These are phyloP conservation scores for Clistopyga incitator DNA, from an alignment of 2,888 invertebrate genomes.

Conservation along the genomic window DNA sequence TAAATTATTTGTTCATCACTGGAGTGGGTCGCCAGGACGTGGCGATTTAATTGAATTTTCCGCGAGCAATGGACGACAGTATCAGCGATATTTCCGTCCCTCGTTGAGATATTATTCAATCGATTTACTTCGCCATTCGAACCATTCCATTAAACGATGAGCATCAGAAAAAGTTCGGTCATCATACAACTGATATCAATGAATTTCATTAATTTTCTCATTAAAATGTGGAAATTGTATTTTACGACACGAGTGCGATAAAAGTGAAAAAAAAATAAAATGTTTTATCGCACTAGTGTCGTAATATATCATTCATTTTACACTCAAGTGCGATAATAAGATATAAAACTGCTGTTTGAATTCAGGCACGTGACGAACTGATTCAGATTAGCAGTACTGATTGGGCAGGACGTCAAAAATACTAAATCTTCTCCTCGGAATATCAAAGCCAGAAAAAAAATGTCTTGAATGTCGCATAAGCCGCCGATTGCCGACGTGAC, in stretches of 20 bases:
- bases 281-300: no score
- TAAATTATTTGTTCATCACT: constrained; percentile 61
- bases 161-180: no score
- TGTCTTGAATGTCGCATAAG: constrained; percentile 71
- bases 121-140: no score
- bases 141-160: no score
- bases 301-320: no score
- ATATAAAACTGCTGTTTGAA: no score
- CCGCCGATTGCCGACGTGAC: constrained; percentile 57
- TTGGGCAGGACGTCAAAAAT: background rate
- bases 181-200: no score
- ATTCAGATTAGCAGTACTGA: no score
- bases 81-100: background rate
- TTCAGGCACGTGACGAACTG: no score
- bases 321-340: no score
- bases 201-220: no score
- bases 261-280: no score
- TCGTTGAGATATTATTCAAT: constrained; percentile 41
- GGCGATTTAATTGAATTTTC: constrained; percentile 55
- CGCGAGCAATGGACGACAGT: constrained; percentile 28
- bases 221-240: background rate
- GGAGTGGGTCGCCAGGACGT: constrained; percentile 2
- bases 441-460: background rate
- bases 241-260: background rate
- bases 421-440: background rate